phyloP scores from a whole-genome alignment of 2,113 vertebrate genomes.

The Mesembrinibis cayennensis region DNA sequence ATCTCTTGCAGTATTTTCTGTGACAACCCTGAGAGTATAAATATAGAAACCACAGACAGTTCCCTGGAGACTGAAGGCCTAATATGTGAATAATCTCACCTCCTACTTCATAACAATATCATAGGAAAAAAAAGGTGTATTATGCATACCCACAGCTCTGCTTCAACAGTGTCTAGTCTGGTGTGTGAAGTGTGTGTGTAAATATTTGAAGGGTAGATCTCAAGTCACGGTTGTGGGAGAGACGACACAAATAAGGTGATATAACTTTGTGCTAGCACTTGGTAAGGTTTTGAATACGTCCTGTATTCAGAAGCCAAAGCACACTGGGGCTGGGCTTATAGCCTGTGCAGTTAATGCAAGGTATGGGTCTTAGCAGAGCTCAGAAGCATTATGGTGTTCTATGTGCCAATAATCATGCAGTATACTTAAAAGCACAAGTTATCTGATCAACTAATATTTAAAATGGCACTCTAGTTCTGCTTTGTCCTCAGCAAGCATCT shows the following conservation, averaged over 20 bases:
- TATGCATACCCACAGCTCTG: slow-evolving; percentile 6
- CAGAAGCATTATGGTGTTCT: background rate
- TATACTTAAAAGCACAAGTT: background rate
- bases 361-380: background rate
- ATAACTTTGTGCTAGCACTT: background rate
- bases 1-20: slow-evolving; percentile 14
- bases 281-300: background rate
- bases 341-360: background rate
- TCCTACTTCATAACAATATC: slow-evolving; percentile 54
- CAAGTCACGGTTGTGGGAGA: background rate
- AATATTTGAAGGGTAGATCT: slow-evolving; percentile 51
- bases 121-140: background rate
- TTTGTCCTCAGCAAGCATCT: background rate
- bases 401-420: too few species aligned
- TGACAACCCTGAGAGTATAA: slow-evolving; percentile 18
- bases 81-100: slow-evolving; percentile 65
- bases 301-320: background rate
- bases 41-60: slow-evolving; percentile 48
- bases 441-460: background rate
- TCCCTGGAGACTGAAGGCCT: slow-evolving; percentile 39
- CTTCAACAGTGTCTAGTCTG: slow-evolving; percentile 15
- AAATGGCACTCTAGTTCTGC: background rate
- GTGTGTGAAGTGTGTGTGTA: slow-evolving; percentile 24
- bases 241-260: background rate
- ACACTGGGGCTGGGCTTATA: background rate